Base-by-base conservation (phyloP, 2,888 invertebrate species). In the Andrena bicolor region DNA sequence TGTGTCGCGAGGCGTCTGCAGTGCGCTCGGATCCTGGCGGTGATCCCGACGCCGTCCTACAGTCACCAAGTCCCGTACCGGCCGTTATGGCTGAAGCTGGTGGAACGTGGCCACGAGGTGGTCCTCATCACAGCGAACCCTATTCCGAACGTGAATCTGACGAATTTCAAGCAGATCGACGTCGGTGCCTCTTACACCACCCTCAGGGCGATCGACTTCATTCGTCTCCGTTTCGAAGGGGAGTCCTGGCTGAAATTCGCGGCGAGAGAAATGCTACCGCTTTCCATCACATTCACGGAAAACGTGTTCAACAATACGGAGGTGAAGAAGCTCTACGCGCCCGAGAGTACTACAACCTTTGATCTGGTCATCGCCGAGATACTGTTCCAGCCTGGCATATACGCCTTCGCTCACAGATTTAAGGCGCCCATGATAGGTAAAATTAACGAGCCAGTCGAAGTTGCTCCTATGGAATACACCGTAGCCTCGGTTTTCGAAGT, bases 291-390 rank as follows among this genome's bases (percentile, higher is more conserved):
- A 0, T 16, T 79, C 1, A 0, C 32, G 1, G 81, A 88, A 3
- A 5, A 6, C 0, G 51, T 89, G 53, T 48, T 78, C 0, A 51
- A 94, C 94, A 0, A 84, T 41, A 66, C 86, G 4, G 58, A 80
- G 3, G 13, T 90, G 16, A 68, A n/a, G 30, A 58, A 88, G 5
- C 16, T 90, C 0, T 89, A 87, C 41, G 80, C 65, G 3, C 66
- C 77, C 0, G 56, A 79, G 8, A 89, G 86, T 30, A 68, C 94
- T 41, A 91, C 95, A 32, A 93, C 94, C 74, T 96, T 96, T 84
- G 96, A 96, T 90, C 89, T 96, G 48, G 94, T 96, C 0, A 92
- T 96, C 53, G 94, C 95, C 2, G 96, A 96, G 91, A 94, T 94
- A n/a, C 93, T 95, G 7, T 93, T 1, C 2, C 58, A 94, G 4